Percentiles rank a stretch among this genome's conserved stretches.
phyloP scores from a whole-genome alignment of 2,113 vertebrate species.

The Pseudopipra pipra region DNA sequence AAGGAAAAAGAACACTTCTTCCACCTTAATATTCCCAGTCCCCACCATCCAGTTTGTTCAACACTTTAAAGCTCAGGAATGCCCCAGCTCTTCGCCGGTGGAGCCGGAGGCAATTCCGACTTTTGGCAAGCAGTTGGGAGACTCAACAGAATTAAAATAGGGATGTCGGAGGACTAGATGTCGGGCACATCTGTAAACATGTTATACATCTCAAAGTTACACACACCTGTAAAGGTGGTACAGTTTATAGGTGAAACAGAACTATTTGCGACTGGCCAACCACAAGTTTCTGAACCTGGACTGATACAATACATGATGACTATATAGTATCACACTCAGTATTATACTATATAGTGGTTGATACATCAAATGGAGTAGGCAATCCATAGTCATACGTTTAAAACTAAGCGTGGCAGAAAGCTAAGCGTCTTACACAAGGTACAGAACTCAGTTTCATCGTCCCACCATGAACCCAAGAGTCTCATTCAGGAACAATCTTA shows the following conservation, averaged over 20 bases:
- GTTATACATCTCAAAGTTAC: slow-evolving; percentile 74
- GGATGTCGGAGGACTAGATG: slow-evolving; percentile 68
- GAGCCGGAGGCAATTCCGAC: slow-evolving; percentile 60
- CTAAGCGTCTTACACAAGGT: slow-evolving; percentile 59
- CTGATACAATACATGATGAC: slow-evolving; percentile 68
- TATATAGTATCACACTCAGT: slow-evolving; percentile 24
- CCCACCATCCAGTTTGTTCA: slow-evolving; percentile 76
- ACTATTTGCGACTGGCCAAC: slow-evolving; percentile 74
- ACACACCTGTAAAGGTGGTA: slow-evolving; percentile 70
- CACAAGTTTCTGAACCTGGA: slow-evolving; percentile 75
- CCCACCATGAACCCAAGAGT: slow-evolving; percentile 50
- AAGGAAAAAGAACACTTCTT: neutral
- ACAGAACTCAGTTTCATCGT: slow-evolving; percentile 52
- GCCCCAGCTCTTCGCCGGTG: slow-evolving; percentile 40
- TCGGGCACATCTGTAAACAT: slow-evolving; percentile 77
- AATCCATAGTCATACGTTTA: slow-evolving; percentile 69
- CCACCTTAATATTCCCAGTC: slow-evolving; percentile 57
- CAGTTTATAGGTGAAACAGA: slow-evolving; percentile 76
- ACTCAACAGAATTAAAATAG: slow-evolving; percentile 67
- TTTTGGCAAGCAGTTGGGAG: slow-evolving; percentile 80
- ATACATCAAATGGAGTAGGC: slow-evolving; percentile 76
- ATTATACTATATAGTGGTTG: slow-evolving; percentile 61
- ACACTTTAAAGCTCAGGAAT: slow-evolving; percentile 78
- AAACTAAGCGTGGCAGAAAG: slow-evolving; percentile 70
- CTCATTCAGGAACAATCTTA: slow-evolving; percentile 65